A percentile compares a stretch with the other conserved stretches of the same genome.
phyloP scores from a whole-genome alignment of 2,888 invertebrate species.

The Athripsodes cinereus region DNA sequence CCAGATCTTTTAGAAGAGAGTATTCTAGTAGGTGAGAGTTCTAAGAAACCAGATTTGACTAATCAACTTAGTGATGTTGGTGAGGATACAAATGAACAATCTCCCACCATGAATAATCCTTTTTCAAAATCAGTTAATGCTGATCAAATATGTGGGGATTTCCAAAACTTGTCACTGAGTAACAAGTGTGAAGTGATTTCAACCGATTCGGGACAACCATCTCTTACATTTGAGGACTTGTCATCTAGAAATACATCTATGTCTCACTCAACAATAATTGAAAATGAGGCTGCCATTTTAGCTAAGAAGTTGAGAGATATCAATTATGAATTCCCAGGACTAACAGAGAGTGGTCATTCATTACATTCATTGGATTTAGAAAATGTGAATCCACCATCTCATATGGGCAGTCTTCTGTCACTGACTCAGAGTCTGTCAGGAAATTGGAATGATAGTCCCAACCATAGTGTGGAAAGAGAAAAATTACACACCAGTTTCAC shows the following conservation, averaged over 20 bases:
- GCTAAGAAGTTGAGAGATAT: conserved; percentile 46
- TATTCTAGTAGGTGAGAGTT: conserved; percentile 28
- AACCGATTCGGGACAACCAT: conserved; percentile 34
- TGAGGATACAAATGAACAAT: conserved; percentile 31
- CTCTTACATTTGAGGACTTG: conserved; percentile 45
- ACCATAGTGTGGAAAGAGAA: conserved; percentile 29
- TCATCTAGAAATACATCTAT: conserved; percentile 51
- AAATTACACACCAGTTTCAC: conserved; percentile 32
- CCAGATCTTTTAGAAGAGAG: conserved; percentile 46
- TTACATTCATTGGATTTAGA: conserved; percentile 63
- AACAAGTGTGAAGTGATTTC: conserved; percentile 25
- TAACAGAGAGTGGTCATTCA: conserved; percentile 58
- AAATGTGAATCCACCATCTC: conserved; percentile 69
- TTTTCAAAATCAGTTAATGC: conserved; percentile 14
- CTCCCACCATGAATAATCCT: conserved; percentile 34
- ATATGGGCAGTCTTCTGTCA: conserved; percentile 63
- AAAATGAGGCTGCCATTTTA: conserved; percentile 68
- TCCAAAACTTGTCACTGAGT: conserved; percentile 6
- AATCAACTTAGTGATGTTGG: conserved; percentile 34
- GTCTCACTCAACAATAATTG: conserved; percentile 65
- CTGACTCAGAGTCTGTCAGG: conserved; percentile 47
- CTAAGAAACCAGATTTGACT: conserved; percentile 39
- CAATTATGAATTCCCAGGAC: conserved; percentile 17
- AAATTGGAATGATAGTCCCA: conserved; percentile 43
- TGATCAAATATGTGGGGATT: neutral